phyloP scores from a whole-genome alignment of 2,888 invertebrate species.

The Drosophila fulvimacula region DNA sequence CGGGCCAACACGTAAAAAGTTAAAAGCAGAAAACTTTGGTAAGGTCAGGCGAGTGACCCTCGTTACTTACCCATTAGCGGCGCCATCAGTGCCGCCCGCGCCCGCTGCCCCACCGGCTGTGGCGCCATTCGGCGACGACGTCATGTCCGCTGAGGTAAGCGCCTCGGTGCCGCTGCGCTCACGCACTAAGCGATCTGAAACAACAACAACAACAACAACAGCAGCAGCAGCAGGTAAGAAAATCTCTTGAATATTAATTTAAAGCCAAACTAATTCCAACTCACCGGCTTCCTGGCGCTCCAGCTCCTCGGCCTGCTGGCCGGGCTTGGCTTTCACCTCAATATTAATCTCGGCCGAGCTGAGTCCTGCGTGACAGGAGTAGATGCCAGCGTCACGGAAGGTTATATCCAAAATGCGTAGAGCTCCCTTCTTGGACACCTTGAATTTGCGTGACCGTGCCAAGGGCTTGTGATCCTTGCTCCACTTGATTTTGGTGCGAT shows the following conservation, averaged over 20 bases:
- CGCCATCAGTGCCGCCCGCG: conserved; percentile 59
- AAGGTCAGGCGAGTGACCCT: conserved; percentile 28
- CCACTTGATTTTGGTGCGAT: conserved; percentile 94
- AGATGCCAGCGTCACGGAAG: conserved; percentile 92
- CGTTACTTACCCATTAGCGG: conserved; percentile 78
- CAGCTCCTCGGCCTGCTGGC: conserved; percentile 92
- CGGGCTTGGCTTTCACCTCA: conserved; percentile 92
- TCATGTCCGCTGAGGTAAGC: conserved; percentile 84
- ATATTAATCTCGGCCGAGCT: conserved; percentile 92
- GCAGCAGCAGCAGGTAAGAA: neutral
- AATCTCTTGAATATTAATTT: neutral
- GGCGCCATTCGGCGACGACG: conserved; percentile 69
- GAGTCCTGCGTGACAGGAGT: conserved; percentile 93
- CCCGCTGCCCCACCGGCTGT: conserved; percentile 50
- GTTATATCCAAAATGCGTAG: conserved; percentile 93
- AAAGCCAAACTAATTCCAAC: conserved; percentile 16
- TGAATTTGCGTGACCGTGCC: conserved; percentile 92
- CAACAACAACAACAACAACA: neutral
- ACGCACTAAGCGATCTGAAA: conserved; percentile 82
- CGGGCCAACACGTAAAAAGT: conserved; percentile 21
- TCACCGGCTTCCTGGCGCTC: conserved; percentile 86
- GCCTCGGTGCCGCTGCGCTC: conserved; percentile 84
- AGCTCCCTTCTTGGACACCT: conserved; percentile 96
- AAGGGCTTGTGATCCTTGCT: conserved; percentile 93
- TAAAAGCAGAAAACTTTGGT: conserved; percentile 29